Percentiles rank a stretch among this genome's conserved stretches.
These are phyloP conservation scores for Sebastes reedi DNA, from an alignment of 2,797 vertebrate genomes.

Conservation along the genomic window DNA sequence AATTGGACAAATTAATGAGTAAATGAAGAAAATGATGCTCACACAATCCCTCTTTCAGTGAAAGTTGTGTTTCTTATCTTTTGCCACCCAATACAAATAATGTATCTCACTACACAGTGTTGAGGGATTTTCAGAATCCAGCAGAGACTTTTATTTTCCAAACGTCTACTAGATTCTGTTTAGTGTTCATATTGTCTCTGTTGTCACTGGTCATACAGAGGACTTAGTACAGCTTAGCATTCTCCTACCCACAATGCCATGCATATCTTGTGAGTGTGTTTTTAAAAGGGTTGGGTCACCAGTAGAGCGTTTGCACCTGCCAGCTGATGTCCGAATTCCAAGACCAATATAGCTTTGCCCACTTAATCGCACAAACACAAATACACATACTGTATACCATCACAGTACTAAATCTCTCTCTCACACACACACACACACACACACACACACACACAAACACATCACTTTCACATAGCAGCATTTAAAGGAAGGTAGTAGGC, in stretches of 20 bases:
- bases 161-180: background rate
- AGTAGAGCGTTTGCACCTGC: constrained; percentile 76
- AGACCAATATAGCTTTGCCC: constrained; percentile 73
- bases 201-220: constrained; percentile 26
- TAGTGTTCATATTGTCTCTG: background rate
- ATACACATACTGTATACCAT: constrained; percentile 16
- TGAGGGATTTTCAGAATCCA: background rate
- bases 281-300: constrained; percentile 30
- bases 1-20: background rate
- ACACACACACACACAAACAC: background rate
- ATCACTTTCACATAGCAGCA: background rate
- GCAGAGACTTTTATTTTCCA: background rate
- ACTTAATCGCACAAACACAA: constrained; percentile 58
- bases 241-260: constrained; percentile 33
- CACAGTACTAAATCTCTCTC: background rate
- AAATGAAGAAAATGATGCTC: background rate
- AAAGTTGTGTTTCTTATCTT: background rate
- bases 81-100: background rate
- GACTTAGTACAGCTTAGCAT: constrained; percentile 9
- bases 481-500: background rate
- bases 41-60: background rate
- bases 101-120: background rate
- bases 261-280: constrained; percentile 5
- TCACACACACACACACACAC: background rate
- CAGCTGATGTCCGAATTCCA: constrained; percentile 72